Percentiles rank a stretch among this genome's conserved stretches.
Conservation (phyloP, 30 jellyfish, hydroid and myxozoan species). For the Aurelia sp. region DNA sequence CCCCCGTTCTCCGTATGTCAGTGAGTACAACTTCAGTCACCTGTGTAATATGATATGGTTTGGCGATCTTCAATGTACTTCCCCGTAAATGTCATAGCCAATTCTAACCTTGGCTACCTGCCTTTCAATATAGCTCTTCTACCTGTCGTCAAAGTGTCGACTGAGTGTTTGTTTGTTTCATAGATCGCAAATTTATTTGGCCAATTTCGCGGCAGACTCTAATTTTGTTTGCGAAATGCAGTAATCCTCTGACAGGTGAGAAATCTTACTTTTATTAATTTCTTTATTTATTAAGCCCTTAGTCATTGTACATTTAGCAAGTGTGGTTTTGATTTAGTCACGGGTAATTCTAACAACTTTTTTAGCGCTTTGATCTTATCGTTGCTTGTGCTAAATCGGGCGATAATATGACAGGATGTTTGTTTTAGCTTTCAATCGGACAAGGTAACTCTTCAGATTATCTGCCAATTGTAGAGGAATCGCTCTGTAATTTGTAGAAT, state of each 20-base stretch:
- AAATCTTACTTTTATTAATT: neutral
- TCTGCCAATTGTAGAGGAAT: too few species aligned
- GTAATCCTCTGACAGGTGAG: slow-evolving; percentile 47
- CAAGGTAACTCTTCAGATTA: too few species aligned
- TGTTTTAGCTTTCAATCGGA: too few species aligned
- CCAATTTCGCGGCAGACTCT: slow-evolving; percentile 27
- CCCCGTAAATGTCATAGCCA: slow-evolving; percentile 23
- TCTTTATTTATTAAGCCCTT: neutral
- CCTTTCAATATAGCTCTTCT: neutral
- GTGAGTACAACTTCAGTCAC: slow-evolving; percentile 11
- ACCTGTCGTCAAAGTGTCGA: too few species aligned
- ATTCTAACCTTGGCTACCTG: slow-evolving; percentile 37
- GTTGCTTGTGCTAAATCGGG: too few species aligned
- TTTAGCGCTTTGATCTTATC: too few species aligned
- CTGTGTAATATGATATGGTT: slow-evolving; percentile 53
- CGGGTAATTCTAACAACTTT: too few species aligned
- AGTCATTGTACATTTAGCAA: neutral
- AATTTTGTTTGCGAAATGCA: slow-evolving; percentile 25
- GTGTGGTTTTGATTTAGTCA: neutral
- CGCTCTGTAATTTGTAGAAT: too few species aligned
- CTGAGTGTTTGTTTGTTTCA: slow-evolving; percentile 46
- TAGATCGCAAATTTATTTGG: neutral
- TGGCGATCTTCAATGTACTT: slow-evolving; percentile 37
- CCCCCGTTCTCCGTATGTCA: too few species aligned
- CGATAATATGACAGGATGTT: too few species aligned